Percentiles rank a stretch among this genome's conserved stretches.
phyloP scores from a whole-genome alignment of 2,888 invertebrate species.

The Hemicrepidius hirtus region DNA sequence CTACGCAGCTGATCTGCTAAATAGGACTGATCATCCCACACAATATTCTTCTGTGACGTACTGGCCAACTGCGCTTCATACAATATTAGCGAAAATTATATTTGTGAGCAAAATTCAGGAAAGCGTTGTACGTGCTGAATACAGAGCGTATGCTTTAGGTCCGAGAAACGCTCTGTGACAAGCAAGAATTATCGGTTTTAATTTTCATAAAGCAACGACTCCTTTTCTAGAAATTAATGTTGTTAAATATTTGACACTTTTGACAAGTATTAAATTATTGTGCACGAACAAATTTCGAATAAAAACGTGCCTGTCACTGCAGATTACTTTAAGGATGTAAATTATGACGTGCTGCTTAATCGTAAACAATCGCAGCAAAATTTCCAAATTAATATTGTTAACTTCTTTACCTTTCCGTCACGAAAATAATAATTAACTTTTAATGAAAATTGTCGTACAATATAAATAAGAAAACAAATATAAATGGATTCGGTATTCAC shows the following conservation, averaged over 20 bases:
- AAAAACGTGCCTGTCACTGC: slow-evolving; percentile 21
- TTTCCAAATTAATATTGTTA: background rate
- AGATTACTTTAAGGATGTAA: slow-evolving; percentile 13
- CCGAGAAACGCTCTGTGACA: slow-evolving; percentile 38
- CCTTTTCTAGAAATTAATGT: slow-evolving; percentile 34
- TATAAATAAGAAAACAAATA: too few species aligned
- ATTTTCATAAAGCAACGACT: slow-evolving; percentile 29
- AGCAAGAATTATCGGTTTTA: slow-evolving; percentile 39
- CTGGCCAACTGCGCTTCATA: slow-evolving; percentile 48
- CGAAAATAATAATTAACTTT: background rate
- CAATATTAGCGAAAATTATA: slow-evolving; percentile 52
- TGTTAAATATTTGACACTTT: slow-evolving; percentile 30
- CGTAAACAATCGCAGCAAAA: slow-evolving; percentile 2
- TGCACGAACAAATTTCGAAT: slow-evolving; percentile 10
- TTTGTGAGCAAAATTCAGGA: slow-evolving; percentile 46
- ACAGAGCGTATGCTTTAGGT: slow-evolving; percentile 29
- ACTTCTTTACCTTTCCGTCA: background rate
- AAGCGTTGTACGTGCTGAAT: slow-evolving; percentile 35
- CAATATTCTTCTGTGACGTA: slow-evolving; percentile 13
- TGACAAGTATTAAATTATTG: slow-evolving; percentile 36
- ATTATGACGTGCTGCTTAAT: background rate
- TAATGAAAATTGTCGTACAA: too few species aligned
- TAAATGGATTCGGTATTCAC: too few species aligned
- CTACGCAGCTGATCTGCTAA: slow-evolving; percentile 37
- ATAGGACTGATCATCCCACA: slow-evolving; percentile 22